Base-by-base conservation (phyloP, 2,797 vertebrate species). In the Ctenopoma kingsleyae region DNA sequence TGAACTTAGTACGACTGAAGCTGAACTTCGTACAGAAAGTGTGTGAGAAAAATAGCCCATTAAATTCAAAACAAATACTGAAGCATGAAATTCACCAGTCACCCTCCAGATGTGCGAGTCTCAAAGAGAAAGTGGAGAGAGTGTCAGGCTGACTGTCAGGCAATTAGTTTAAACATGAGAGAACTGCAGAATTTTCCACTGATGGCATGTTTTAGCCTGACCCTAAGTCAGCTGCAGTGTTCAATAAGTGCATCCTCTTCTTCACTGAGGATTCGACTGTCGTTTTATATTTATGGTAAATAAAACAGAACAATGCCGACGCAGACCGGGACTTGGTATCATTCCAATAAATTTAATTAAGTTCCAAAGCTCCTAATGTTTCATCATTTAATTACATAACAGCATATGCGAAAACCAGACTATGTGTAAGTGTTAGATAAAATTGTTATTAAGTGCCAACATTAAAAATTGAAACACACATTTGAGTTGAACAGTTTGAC, bases 11-110 rank as follows among this genome's bases (percentile, higher is more conserved):
- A 47, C 47, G 44, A 30, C 61, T 57, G 70, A 54, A 53, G 30
- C 64, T 27, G 32, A 46, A 61, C 43, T 17, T 65, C 17, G 55
- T 69, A 55, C 49, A 51, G 47, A 38, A 46, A 62, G 48, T 56
- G 48, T 49, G 57, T 53, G 35, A 61, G 57, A 49, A 49, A 59
- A 76, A 67, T 78, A 49, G 35, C 72, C 23, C 60, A 71, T 71
- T 67, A 41, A 74, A 73, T 57, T 36, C 58, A 75, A 66, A 84
- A 65, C 62, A 65, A 51, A 57, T 44, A 80, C 15, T 43, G 59
- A 58, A 65, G 78, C 74, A 25, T 74, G 58, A 74, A 71, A 77
- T 71, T 61, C 78, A 30, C 47, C 35, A 16, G 52, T 35, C 27
- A 22, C 32, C 12, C 44, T 3, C 2, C 60, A 57, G 64, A 62